Conservation (phyloP, 2,113 vertebrate genomes). For the Shinisaurus crocodilurus region DNA sequence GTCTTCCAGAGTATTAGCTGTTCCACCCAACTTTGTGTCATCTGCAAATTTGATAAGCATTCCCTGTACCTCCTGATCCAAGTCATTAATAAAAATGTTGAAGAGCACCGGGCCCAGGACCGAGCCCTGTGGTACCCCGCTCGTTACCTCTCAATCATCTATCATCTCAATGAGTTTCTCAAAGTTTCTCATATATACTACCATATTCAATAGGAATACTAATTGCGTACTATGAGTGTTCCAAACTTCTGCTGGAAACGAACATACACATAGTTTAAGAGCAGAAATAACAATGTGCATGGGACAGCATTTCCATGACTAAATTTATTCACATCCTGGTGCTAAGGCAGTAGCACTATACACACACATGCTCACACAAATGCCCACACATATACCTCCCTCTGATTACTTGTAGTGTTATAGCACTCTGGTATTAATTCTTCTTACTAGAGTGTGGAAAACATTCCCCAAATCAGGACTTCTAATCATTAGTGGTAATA, state of each 20-base stretch:
- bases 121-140: too few species aligned
- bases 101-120: too few species aligned
- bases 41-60: too few species aligned
- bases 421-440: background rate
- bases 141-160: too few species aligned
- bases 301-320: background rate
- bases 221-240: background rate
- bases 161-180: slow-evolving; percentile 44
- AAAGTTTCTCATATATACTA: background rate
- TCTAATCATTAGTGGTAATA: background rate
- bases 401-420: background rate
- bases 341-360: background rate
- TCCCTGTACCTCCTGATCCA: too few species aligned
- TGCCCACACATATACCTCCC: too few species aligned
- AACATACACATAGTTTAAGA: background rate
- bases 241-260: background rate
- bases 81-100: too few species aligned
- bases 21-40: too few species aligned
- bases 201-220: background rate
- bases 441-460: too few species aligned
- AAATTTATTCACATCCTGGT: background rate
- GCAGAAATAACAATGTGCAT: background rate
- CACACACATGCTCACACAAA: background rate
- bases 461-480: background rate
- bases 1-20: too few species aligned